Percentiles rank a stretch among this genome's conserved stretches.
Conservation (phyloP, 2,113 vertebrate genomes). For the Phyllostomus discolor region DNA sequence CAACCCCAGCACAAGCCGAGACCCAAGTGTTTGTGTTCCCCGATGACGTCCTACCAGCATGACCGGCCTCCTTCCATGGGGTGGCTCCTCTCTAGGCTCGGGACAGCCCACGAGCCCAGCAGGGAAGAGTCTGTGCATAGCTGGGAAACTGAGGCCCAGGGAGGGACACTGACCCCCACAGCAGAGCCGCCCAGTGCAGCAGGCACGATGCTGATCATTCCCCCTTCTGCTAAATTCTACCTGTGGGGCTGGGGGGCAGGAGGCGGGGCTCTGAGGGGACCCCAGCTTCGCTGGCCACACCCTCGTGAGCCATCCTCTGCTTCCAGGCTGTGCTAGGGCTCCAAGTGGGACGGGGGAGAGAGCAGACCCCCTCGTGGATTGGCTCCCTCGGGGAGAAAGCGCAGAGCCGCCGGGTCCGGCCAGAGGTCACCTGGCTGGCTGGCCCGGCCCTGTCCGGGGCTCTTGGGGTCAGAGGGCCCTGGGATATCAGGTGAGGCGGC, state of each 20-base stretch:
- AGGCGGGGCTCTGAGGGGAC: background rate
- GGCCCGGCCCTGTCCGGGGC: background rate
- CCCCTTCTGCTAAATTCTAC: background rate
- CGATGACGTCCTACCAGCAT: accelerated
- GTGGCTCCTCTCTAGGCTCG: background rate
- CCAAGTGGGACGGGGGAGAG: background rate
- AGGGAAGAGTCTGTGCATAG: background rate
- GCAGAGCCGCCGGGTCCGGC: accelerated
- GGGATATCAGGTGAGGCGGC: background rate
- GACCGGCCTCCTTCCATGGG: background rate
- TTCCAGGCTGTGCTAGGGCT: background rate
- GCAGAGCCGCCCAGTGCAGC: too few relatives aligned
- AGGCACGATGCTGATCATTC: background rate
- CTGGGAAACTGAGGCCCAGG: background rate
- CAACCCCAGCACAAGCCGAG: too few relatives aligned
- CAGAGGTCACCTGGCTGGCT: background rate
- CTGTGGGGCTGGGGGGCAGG: background rate
- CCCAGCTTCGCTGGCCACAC: accelerated
- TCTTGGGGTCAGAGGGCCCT: background rate
- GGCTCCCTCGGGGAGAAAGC: background rate
- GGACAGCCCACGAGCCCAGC: background rate
- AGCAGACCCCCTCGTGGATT: too few relatives aligned
- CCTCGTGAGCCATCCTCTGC: background rate
- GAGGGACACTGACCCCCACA: background rate
- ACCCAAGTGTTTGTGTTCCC: background rate